Conservation (phyloP, 2,888 invertebrate genomes). For the Pammene fasciana region DNA sequence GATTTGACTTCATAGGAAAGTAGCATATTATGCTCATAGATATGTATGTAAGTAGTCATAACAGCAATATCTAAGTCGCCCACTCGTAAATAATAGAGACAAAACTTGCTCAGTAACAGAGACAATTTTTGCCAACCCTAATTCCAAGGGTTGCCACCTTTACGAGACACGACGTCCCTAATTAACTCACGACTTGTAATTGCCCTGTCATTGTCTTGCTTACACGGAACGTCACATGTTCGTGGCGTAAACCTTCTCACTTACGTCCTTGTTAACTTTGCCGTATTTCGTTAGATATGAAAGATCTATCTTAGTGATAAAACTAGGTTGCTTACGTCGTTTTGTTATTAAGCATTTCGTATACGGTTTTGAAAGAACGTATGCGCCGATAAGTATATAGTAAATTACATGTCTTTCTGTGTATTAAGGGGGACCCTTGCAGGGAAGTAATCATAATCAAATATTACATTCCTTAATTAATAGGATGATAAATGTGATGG, state of each 20-base stretch:
- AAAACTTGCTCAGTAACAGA: constrained; percentile 7
- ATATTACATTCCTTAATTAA: constrained; percentile 39
- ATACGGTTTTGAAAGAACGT: not conserved
- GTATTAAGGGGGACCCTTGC: not conserved
- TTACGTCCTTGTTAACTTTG: not conserved
- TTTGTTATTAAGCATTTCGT: not conserved
- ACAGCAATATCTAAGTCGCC: no score
- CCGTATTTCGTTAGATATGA: not conserved
- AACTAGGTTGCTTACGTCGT: not conserved
- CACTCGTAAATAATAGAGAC: constrained; percentile 2
- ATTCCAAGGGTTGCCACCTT: constrained; percentile 37
- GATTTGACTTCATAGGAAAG: no score
- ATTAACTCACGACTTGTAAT: constrained; percentile 36
- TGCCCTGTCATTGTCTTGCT: constrained; percentile 33
- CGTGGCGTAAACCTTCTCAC: not conserved
- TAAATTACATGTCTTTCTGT: not conserved
- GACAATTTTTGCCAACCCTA: constrained; percentile 35
- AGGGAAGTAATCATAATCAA: constrained; percentile 33
- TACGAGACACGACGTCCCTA: constrained; percentile 37
- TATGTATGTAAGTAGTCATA: no score
- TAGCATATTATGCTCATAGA: no score
- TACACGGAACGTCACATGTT: not conserved
- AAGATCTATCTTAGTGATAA: not conserved
- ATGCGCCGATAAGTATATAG: not conserved
- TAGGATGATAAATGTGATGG: constrained; percentile 16